phyloP scores from a whole-genome alignment of 1,140 invertebrate species.

The Zaprionus nigranus region DNA sequence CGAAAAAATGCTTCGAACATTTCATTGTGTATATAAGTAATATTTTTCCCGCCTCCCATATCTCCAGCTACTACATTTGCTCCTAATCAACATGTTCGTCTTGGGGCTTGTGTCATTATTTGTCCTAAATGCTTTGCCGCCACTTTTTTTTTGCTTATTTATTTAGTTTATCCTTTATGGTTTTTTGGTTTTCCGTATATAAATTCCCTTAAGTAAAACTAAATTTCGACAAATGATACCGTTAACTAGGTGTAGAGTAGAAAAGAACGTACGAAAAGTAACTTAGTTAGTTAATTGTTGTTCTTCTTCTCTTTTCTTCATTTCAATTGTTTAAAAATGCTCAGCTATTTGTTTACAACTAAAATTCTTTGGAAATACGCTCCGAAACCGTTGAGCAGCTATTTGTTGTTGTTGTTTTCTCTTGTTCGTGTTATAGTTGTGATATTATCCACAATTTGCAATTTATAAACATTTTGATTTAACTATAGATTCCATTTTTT shows the following conservation, averaged over 20 bases:
- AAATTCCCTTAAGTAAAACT: slow-evolving; percentile 70
- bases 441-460: slow-evolving; percentile 35
- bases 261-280: slow-evolving; percentile 77
- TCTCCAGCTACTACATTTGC: neutral
- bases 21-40: slow-evolving; percentile 57
- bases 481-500: slow-evolving; percentile 42
- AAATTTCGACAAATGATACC: slow-evolving; percentile 64
- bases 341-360: slow-evolving; percentile 76
- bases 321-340: slow-evolving; percentile 56
- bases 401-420: slow-evolving; percentile 63
- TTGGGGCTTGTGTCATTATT: slow-evolving; percentile 47
- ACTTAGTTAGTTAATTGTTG: slow-evolving; percentile 58
- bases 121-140: slow-evolving; percentile 77
- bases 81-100: neutral
- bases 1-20: slow-evolving; percentile 81
- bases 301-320: slow-evolving; percentile 12
- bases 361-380: slow-evolving; percentile 83
- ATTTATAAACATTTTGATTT: slow-evolving; percentile 74
- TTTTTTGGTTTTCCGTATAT: slow-evolving; percentile 63
- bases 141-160: slow-evolving; percentile 24
- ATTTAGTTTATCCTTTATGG: slow-evolving; percentile 26
- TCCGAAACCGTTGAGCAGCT: slow-evolving; percentile 84
- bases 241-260: slow-evolving; percentile 76
- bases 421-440: slow-evolving; percentile 32
- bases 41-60: slow-evolving; percentile 9